phyloP scores from a whole-genome alignment of 2,113 vertebrate genomes.

The Silurus meridionalis region DNA sequence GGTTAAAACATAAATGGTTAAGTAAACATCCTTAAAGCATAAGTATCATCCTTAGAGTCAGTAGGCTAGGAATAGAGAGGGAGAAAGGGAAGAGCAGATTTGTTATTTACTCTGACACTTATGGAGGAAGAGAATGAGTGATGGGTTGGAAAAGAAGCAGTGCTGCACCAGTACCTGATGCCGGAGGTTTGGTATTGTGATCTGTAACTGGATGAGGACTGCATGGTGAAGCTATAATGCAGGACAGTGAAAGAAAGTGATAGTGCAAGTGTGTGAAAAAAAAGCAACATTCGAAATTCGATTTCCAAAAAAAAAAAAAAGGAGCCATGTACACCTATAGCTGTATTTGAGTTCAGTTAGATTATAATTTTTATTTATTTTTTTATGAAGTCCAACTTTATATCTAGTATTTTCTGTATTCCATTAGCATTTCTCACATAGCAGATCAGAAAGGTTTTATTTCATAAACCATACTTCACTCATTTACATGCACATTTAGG shows the following conservation, averaged over 20 bases:
- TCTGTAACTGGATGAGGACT: constrained; percentile 73
- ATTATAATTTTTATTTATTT: no score
- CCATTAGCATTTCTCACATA: background rate
- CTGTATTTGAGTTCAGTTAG: background rate
- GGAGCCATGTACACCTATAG: constrained; percentile 41
- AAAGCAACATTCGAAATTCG: constrained; percentile 1
- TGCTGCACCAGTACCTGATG: constrained; percentile 56
- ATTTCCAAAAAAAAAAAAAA: background rate
- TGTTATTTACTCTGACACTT: constrained; percentile 30
- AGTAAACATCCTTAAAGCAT: constrained; percentile 37
- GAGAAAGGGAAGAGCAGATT: constrained; percentile 9
- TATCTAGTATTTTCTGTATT: background rate
- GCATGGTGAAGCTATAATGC: constrained; percentile 70
- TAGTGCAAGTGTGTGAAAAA: constrained; percentile 10
- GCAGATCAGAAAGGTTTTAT: background rate
- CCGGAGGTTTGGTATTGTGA: constrained; percentile 69
- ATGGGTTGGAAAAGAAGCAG: constrained; percentile 2
- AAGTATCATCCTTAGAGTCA: constrained; percentile 38
- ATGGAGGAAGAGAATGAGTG: background rate
- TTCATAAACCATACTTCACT: constrained; percentile 3
- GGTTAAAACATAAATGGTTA: constrained; percentile 53
- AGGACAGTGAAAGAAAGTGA: constrained; percentile 55
- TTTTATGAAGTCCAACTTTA: background rate
- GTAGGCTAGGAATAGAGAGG: constrained; percentile 28
- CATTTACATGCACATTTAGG: background rate